Evolutionary conservation across 2,888 invertebrate species (phyloP), one percentile per base, ranked within the genome.

Genomic region (Microdon myrmicae): DNA sequence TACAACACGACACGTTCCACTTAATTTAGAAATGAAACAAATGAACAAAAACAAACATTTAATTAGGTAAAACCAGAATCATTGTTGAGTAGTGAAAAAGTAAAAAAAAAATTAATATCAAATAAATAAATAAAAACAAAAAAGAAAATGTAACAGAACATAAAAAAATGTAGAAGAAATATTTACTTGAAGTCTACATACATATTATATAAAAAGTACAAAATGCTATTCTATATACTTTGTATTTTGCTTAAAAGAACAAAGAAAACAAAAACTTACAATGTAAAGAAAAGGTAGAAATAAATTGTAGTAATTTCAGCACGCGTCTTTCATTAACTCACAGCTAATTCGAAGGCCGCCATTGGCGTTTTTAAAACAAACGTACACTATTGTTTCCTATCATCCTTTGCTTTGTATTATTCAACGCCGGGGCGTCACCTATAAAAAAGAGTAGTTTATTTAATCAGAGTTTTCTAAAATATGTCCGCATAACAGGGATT

Each of bases 151-250:
- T 16, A 32, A 7, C 31, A 28, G 13, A 23, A 43, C 35, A 59
- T 32, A 31, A 20, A 17, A 26, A 19, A 35, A 39, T 23, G 48
- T 56, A 56, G 56, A 37, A 29, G 22, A 67, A 67, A 44, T 58
- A 54, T 67, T 68, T 58, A 67, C 60, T 68, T 67, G 54, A 60
- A 61, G 61, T 61, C 64, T 54, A 58, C 55, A 56, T 53, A 48
- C 60, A 64, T 67, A 60, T 66, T 68, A 59, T 38, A 68, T 56
- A 60, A 44, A 53, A 58, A 58, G 66, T 66, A 66, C 58, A 66
- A 66, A 66, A 66, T 51, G 54, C 54, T 66, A 59, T 59, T 66
- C 64, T 58, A 59, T 51, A 66, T 48, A 66, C 66, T 66, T 66
- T 66, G 66, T 66, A 66, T 66, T 66, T 66, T 59, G 54, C 48